A percentile compares a stretch with the other conserved stretches of the same genome.
Evolutionary conservation across 1,140 invertebrate genomes (phyloP).

Genomic region (Drosophila ogumai): DNA sequence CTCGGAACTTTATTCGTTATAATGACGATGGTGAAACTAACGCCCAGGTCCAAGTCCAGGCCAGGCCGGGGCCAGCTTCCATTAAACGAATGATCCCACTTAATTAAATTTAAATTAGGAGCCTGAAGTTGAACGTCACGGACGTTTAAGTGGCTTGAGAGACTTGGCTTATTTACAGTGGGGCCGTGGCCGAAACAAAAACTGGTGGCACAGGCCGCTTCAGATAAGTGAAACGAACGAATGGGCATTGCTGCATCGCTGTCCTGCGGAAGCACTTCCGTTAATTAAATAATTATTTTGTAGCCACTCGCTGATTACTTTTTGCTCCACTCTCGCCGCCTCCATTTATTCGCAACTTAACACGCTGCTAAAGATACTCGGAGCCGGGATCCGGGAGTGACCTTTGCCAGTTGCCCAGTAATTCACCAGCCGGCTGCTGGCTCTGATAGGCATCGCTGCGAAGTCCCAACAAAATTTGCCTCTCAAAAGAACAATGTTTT

Average conservation of each 20-base stretch:
- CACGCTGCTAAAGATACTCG: constrained; percentile 28
- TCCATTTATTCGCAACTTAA: constrained; percentile 69
- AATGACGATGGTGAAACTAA: constrained; percentile 75
- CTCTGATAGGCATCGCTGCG: constrained; percentile 41
- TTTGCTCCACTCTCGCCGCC: constrained; percentile 46
- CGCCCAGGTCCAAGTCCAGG: constrained; percentile 37
- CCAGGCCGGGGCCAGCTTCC: constrained; percentile 22
- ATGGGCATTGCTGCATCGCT: constrained; percentile 57
- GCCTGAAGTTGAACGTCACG: constrained; percentile 80
- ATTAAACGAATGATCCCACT: constrained; percentile 71
- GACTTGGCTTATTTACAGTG: constrained; percentile 19
- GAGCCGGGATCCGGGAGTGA: constrained; percentile 13
- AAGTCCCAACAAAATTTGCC: constrained; percentile 21
- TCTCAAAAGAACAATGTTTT: constrained; percentile 10
- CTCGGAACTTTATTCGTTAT: constrained; percentile 75
- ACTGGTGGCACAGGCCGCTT: constrained; percentile 31
- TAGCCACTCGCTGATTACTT: constrained; percentile 79
- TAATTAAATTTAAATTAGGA: constrained; percentile 84
- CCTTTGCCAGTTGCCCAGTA: constrained; percentile 16
- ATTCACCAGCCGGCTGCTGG: constrained; percentile 12
- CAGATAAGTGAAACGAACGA: constrained; percentile 79
- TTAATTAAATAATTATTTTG: constrained; percentile 84
- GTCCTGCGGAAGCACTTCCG: constrained; percentile 62
- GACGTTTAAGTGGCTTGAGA: constrained; percentile 49
- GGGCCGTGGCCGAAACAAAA: constrained; percentile 15